Evolutionary conservation across 2,888 invertebrate genomes (phyloP), one percentile per base, ranked within the genome.

Genomic region (Balanococcus diminutus): DNA sequence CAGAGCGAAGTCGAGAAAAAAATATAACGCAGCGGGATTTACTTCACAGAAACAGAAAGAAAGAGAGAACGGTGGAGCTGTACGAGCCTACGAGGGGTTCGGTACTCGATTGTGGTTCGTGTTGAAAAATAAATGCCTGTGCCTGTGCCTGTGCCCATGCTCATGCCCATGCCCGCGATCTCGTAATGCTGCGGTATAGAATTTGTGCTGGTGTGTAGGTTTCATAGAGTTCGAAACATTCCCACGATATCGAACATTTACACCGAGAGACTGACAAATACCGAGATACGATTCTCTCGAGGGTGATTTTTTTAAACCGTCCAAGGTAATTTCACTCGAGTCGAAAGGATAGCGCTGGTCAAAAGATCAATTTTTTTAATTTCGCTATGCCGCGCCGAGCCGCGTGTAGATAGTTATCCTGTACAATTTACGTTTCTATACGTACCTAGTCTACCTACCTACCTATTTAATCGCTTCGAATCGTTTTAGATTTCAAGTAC

Each of bases 241-340:
- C 72, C 72, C 72, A 72, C 72, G 72, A 31, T 72, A 72, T 72
- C 31, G 72, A 72, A 31, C 56, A 25, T 72, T 72, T 72, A 72
- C 22, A 56, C 56, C 22, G 56, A 56, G 22, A 56, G 31, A 72
- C 56, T 56, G 56, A 56, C 56, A 56, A 72, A 72, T 72, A 72
- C 72, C 31, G 25, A 11, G 72, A 72, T 31, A 8, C 56, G 22
- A 56, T 16, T 72, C 72, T 72, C 72, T 72, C 72, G 72, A 72
- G 72, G 72, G 72, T 72, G 31, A 72, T 72, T 72, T 42, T n/a
- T 72, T 28, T 11, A 31, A 72, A 72, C 72, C 31, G 11, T 31
- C 11, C 0, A 72, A 25, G 14, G 31, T 72, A 72, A 72, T 72
- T 72, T 72, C 31, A 42, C 56, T 72, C 72, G 5, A 72, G 31